Evolutionary conservation across 35 echinoderm and acorn worm species (phyloP), one percentile per base, ranked within the genome.

Genomic region (Apostichopus parvimensis): DNA sequence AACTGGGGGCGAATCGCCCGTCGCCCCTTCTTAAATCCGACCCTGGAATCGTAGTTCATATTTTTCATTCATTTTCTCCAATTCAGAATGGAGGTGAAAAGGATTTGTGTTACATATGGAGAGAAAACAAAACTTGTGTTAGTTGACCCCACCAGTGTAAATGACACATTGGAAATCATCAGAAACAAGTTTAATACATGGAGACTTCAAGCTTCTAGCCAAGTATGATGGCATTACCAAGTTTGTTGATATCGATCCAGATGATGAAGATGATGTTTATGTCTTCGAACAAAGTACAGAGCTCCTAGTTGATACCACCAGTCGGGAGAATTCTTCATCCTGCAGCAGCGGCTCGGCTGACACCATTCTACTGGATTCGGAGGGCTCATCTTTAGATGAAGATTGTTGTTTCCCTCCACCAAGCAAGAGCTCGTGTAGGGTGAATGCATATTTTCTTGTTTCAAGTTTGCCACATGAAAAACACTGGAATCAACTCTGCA

Each of bases 211-310:
- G 15, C 72, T 91, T 6, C 14, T 45, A 14, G 62, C 72, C 13
- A 73, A 91, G 34, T 79, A 23, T 78, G 61, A 91, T 78, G 76
- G 15, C 23, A 56, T 91, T 15, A 8, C 73, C 14, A 91, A 92
- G 65, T 81, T 82, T 92, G 90, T 92, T 82, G 77, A 81, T 24
- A 24, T 87, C 61, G 83, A 87, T 61, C 55, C 60, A 20, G 83
- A 87, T 61, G 83, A 87, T 60, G 83, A 87, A 87, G 83, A 87
- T 87, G 83, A 87, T 61, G 83, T 87, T 15, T 62, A 61, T 87
- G 83, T 87, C 15, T 20, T 87, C 56, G 55, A 87, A 60, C 54
- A 60, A 17, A 24, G 55, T 61, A 61, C 83, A 87, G 83, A 87
- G 57, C 25, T 80, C 9, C 52, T 80, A 80, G 23, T 80, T 80